Base-by-base conservation (phyloP, 2,797 vertebrate species). In the Toxotes lorentzi region DNA sequence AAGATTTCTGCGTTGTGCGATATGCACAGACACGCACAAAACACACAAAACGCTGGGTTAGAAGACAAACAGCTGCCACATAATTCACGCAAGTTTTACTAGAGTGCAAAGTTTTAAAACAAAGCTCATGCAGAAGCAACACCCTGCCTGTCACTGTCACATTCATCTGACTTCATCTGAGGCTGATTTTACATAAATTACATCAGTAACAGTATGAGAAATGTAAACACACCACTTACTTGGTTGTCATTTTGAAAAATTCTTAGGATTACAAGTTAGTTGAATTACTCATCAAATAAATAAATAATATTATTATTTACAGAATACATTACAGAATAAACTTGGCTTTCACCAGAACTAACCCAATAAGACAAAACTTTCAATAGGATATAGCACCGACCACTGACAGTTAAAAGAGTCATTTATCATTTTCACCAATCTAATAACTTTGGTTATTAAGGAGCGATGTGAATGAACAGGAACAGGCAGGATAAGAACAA, bases 1-100 rank as follows among this genome's bases (percentile, higher is more conserved):
- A 99, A 99, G 93, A 99, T 99, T 98, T 99, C 98, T 99, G 97
- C 94, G 95, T 95, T 86, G 86, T 93, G 93, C 92, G 91, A 94
- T 90, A 95, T 92, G 95, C 86, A 94, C 86, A 79, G 5, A 83
- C 35, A 62, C 38, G 34, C 14, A 59, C 80, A 77, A 94, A 78
- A 83, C 70, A 86, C 43, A 91, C 76, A 93, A 45, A 79, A 81
- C 64, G 83, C 85, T 77, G 92, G 92, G 95, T 94, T 95, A 95
- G 91, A 84, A 35, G 70, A 85, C 65, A 73, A 89, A 74, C 86
- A 47, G 67, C 66, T 73, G 81, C 87, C 65, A 41, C 45, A 45
- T 11, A 34, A 50, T 16, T 23, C 56, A 47, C 14, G n/a, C 40
- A 10, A 38, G 10, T 48, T 57, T 51, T 51, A 71, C 40, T 21